These are phyloP conservation scores for Dipus sagitta DNA, from an alignment of 2,797 vertebrate species.

Conservation along the genomic window DNA sequence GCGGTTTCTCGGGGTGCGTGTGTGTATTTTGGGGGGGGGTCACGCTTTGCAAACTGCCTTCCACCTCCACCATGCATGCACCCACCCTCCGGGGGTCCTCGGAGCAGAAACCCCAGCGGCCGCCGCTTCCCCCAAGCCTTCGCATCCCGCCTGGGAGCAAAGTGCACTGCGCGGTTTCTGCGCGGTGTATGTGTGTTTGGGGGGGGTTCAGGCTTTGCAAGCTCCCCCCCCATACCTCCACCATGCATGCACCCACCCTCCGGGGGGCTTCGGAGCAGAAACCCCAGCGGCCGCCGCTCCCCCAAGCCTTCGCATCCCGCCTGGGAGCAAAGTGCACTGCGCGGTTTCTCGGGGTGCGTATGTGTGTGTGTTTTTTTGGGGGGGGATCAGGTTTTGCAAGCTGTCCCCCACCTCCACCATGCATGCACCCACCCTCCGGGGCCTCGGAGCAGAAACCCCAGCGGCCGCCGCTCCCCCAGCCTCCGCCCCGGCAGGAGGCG, in stretches of 20 bases:
- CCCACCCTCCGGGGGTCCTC: neutral
- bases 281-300: too few relatives aligned
- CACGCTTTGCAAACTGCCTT: neutral
- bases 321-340: constrained; percentile 58
- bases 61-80: too few relatives aligned
- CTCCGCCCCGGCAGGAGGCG: constrained; percentile 48
- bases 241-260: neutral
- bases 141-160: constrained; percentile 65
- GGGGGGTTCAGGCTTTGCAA: neutral
- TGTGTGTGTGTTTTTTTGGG: neutral
- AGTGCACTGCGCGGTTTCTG: constrained; percentile 54
- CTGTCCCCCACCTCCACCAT: constrained; percentile 26
- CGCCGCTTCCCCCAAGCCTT: too few relatives aligned
- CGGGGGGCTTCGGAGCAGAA: neutral
- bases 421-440: neutral
- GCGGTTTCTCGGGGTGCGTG: constrained; percentile 6
- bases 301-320: constrained; percentile 45
- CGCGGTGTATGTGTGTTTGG: neutral
- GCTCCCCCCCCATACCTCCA: too few relatives aligned
- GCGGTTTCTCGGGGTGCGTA: neutral
- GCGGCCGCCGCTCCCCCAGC: constrained; percentile 24
- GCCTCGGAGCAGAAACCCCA: neutral
- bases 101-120: too few relatives aligned
- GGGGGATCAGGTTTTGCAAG: neutral
- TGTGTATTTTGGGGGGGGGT: neutral